Evolutionary conservation across 1,140 invertebrate species (phyloP), one percentile per base, ranked within the genome.

Genomic region (Agrilus planipennis): DNA sequence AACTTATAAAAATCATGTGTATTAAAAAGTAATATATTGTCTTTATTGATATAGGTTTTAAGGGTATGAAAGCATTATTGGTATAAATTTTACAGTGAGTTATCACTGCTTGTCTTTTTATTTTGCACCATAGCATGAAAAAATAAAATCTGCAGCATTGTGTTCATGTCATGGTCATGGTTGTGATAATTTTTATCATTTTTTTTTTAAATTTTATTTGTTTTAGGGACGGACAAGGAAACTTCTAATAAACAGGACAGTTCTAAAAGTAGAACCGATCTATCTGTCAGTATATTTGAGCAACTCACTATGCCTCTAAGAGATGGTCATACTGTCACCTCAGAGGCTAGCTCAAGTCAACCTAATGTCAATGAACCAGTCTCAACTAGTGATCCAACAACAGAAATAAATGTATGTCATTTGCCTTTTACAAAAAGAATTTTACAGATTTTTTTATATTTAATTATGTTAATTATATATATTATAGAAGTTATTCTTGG

Each of bases 251-350:
- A 70, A 52, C 59, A 72, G 45, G 71, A 71, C 41, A 69, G 65
- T 45, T 68, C 68, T 3, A 76, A 76, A 52, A 65, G 66, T 31
- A 61, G 76, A 16, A 71, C 63, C 6, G 77, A 81, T 61, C 58
- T 81, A 14, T 78, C 76, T 0, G 66, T 67, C 3, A 69, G 68
- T 23, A 79, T 81, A 45, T 59, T 79, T 11, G 77, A 80, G 51
- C 76, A 79, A 46, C 52, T 81, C 27, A 72, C 77, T 15, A 70
- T 74, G 45, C 77, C 77, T 0, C 50, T 81, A 25, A 64, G 72
- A 49, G 71, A 73, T 50, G 73, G 69, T 43, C 50, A 50, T 27
- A 40, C 46, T n/a, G 34, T 42, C 23, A 43, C 40, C 19, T 21
- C 18, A 10, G 44, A 53, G 30, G 55, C 60, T 39, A 45, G 52